phyloP scores from a whole-genome alignment of 2,797 vertebrate genomes.

The Sebastes oblongus region DNA sequence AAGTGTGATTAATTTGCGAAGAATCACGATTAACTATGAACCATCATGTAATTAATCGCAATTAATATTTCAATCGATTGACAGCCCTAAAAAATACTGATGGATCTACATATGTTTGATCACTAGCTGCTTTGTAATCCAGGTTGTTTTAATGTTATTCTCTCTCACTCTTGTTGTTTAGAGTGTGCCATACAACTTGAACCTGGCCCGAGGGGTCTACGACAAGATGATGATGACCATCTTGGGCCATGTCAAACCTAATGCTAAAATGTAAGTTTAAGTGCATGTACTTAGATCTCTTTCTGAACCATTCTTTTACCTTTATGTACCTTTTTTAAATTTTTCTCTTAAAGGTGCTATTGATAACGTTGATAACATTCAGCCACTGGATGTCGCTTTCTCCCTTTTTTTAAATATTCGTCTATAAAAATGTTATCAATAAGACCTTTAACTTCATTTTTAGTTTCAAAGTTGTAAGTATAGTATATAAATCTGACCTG shows the following conservation, averaged over 20 bases:
- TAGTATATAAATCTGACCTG: neutral
- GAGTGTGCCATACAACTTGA: slow-evolving; percentile 84
- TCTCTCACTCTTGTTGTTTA: slow-evolving; percentile 35
- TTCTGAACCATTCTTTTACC: neutral
- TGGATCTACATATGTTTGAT: neutral
- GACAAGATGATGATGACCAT: slow-evolving; percentile 87
- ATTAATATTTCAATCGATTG: no score
- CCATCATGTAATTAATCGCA: no score
- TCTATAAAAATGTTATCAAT: no score
- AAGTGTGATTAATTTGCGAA: no score
- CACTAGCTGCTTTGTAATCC: neutral
- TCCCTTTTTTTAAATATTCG: no score
- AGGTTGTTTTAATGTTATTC: neutral
- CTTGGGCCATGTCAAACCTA: slow-evolving; percentile 79
- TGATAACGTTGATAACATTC: no score
- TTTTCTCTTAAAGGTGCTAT: no score
- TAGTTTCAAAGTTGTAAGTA: neutral
- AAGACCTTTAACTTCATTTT: neutral
- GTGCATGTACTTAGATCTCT: fast-evolving
- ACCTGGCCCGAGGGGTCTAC: slow-evolving; percentile 81
- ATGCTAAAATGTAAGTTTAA: slow-evolving; percentile 82
- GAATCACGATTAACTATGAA: no score
- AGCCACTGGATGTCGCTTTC: no score
- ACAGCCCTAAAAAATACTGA: neutral
- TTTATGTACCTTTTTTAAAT: neutral